Percentiles rank a stretch among this genome's conserved stretches.
phyloP scores from a whole-genome alignment of 2,888 invertebrate species.

The Drosophila cracens region DNA sequence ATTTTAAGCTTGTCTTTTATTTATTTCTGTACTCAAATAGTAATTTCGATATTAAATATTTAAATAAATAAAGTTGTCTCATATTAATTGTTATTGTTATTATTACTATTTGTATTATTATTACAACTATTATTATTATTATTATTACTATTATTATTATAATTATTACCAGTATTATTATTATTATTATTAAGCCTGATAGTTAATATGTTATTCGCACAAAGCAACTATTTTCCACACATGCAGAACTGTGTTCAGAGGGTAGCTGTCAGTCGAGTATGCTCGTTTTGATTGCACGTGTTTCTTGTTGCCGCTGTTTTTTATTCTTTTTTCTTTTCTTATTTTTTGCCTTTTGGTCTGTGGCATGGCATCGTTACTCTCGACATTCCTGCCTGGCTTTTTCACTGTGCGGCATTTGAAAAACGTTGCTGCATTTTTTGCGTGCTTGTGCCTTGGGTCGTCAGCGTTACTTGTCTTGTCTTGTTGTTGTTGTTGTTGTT shows the following conservation, averaged over 20 bases:
- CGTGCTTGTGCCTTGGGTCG: slow-evolving; percentile 59
- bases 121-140: background rate
- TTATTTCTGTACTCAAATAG: background rate
- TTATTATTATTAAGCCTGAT: background rate
- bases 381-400: slow-evolving; percentile 52
- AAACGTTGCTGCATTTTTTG: slow-evolving; percentile 79
- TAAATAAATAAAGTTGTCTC: background rate
- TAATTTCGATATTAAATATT: background rate
- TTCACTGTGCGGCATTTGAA: slow-evolving; percentile 71
- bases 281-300: background rate
- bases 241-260: background rate
- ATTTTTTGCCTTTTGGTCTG: slow-evolving; percentile 7
- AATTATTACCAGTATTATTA: background rate
- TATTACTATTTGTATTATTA: no score
- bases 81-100: background rate
- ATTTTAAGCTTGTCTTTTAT: background rate
- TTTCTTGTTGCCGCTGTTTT: slow-evolving; percentile 6
- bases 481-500: slow-evolving; percentile 60
- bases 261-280: slow-evolving; percentile 10
- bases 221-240: background rate
- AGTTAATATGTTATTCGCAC: background rate
- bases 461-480: slow-evolving; percentile 21
- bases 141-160: background rate
- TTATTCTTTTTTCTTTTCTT: slow-evolving; percentile 1
- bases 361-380: slow-evolving; percentile 48